Evolutionary conservation across 2,113 vertebrate species (phyloP).

Genomic region (Antechinus stuartii): DNA sequence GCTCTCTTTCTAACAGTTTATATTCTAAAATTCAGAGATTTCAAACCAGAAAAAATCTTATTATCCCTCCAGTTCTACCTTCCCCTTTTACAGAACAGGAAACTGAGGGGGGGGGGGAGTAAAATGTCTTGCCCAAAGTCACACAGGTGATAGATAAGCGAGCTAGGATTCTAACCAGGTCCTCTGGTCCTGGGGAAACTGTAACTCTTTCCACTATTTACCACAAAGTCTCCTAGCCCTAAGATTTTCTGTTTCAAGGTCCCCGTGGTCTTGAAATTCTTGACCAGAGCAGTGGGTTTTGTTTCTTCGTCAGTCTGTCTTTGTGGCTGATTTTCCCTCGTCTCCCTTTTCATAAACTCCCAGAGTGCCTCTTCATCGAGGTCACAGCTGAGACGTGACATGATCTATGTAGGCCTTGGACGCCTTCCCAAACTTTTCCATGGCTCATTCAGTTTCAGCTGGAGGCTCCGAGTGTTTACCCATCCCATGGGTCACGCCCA

Average conservation of each 20-base stretch:
- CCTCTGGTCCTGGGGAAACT: not conserved
- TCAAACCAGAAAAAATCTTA: not conserved
- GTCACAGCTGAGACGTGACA: not conserved
- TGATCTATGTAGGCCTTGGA: not conserved
- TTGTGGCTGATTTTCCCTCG: not conserved
- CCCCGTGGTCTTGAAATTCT: not conserved
- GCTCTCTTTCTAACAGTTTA: not conserved
- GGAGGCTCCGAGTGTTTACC: not conserved
- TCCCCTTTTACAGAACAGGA: not conserved
- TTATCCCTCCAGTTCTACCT: not conserved
- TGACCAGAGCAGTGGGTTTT: not conserved
- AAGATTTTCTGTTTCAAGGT: not conserved
- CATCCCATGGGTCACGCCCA: not conserved
- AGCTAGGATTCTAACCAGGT: not conserved
- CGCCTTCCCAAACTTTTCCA: not conserved
- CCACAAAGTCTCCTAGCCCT: not conserved
- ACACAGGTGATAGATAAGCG: not conserved
- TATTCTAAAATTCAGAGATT: not conserved
- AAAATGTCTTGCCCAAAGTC: not conserved
- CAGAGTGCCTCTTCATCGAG: not conserved
- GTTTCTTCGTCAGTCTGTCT: no score
- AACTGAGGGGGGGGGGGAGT: not conserved
- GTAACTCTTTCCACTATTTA: not conserved
- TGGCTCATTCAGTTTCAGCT: not conserved
- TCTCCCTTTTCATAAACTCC: not conserved